phyloP scores from a whole-genome alignment of 1,140 invertebrate genomes.

The Diorhabda elongata region DNA sequence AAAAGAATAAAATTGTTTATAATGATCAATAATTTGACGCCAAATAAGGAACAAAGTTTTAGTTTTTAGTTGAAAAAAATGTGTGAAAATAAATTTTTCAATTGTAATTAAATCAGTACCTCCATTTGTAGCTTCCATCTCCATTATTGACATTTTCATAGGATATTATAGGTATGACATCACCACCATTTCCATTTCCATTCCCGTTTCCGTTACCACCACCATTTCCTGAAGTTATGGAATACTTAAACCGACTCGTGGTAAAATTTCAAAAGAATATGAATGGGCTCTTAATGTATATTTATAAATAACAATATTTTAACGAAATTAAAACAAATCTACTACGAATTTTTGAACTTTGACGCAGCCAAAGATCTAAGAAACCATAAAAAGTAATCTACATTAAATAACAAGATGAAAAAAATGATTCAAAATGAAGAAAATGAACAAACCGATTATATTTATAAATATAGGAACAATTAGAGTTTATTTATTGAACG shows the following conservation, averaged over 20 bases:
- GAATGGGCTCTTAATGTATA: too few species aligned
- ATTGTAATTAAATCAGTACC: conserved; percentile 10
- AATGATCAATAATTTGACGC: background rate
- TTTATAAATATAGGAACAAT: too few species aligned
- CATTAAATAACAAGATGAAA: too few species aligned
- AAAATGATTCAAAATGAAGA: too few species aligned
- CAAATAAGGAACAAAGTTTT: background rate
- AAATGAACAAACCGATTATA: too few species aligned
- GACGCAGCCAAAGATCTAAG: too few species aligned
- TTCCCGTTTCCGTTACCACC: conserved; percentile 22
- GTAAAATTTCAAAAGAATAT: too few species aligned
- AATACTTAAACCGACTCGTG: background rate
- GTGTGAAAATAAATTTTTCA: background rate
- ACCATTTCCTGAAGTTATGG: conserved; percentile 17
- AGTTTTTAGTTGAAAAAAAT: background rate
- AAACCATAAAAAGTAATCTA: too few species aligned
- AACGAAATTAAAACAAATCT: too few species aligned
- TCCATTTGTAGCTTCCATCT: conserved; percentile 44
- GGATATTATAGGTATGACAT: conserved; percentile 36
- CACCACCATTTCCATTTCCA: conserved; percentile 23
- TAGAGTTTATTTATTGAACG: too few species aligned
- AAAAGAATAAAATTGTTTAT: background rate
- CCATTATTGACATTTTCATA: conserved; percentile 44
- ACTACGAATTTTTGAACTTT: too few species aligned
- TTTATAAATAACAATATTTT: too few species aligned